phyloP scores from a whole-genome alignment of 2,797 vertebrate species.

The Galaxias olidus region DNA sequence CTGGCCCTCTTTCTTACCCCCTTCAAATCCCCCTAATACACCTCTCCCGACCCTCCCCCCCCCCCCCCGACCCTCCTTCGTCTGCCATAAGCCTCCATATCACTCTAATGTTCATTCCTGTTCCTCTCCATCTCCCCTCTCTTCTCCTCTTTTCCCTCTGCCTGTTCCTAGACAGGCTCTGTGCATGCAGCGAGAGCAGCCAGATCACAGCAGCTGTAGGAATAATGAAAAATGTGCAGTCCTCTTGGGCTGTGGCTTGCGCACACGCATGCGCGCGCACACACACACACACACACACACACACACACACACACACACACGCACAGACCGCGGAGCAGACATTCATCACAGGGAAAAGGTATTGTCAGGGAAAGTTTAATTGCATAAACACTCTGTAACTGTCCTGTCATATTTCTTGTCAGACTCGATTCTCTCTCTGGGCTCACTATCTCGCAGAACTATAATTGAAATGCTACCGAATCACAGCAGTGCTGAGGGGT shows the following conservation, averaged over 20 bases:
- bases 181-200: slow-evolving; percentile 29
- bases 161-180: slow-evolving; percentile 77
- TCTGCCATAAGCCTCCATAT: not conserved
- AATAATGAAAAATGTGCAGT: slow-evolving; percentile 92
- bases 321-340: slow-evolving; percentile 50
- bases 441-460: slow-evolving; percentile 94
- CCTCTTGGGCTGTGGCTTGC: slow-evolving; percentile 82
- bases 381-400: slow-evolving; percentile 99
- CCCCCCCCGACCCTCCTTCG: not conserved
- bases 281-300: slow-evolving; percentile 10
- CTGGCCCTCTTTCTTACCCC: not conserved
- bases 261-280: slow-evolving; percentile 84
- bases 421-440: slow-evolving; percentile 88
- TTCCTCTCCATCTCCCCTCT: slow-evolving; percentile 1
- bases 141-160: slow-evolving; percentile 33
- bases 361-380: slow-evolving; percentile 97
- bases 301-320: not conserved
- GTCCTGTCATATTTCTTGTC: slow-evolving; percentile 98
- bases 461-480: slow-evolving; percentile 98
- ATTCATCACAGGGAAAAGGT: slow-evolving; percentile 89
- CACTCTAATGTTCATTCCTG: too few species aligned
- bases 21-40: too few species aligned
- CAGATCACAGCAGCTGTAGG: slow-evolving; percentile 84
- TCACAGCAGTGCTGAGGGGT: slow-evolving; percentile 76
- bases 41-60: not conserved